Evolutionary conservation across 2,797 vertebrate species (phyloP), one percentile per base, ranked within the genome.

Genomic region (Perodicticus potto): DNA sequence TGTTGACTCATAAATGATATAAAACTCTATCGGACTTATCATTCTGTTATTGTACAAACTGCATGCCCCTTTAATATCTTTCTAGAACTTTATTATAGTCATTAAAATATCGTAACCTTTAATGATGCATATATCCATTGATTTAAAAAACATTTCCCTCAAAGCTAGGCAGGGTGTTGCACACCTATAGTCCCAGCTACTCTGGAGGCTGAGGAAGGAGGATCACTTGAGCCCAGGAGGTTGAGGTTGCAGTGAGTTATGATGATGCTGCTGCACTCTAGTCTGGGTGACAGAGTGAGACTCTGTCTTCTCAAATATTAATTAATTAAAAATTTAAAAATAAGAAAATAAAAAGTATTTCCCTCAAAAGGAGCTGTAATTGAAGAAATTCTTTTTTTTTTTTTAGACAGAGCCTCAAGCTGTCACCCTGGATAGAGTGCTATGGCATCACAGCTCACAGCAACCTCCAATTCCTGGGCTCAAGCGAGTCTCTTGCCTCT

Each of bases 1-100:
- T n/a, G 76, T 87, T 86, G 37, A 45, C 78, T 87, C 55, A 88
- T 7, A 45, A 73, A 17, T 73, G 49, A 93, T 16, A 73, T 4
- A 55, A 86, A 65, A 89, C 16, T 55, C 65, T 49, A 74, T 65
- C 59, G 12, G 34, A 67, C 29, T 83, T 76, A 40, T 40, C 84
- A 6, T 55, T 73, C n/a, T 93, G 65, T 94, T 74, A 80, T 34
- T 81, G 7, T 63, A 25, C 83, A 97, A 95, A 27, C 78, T 80
- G 11, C 7, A 65, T 27, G 6, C 11, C 1, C 22, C 29, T 91
- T 86, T 93, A 96, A 72, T 89, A 86, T 23, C 70, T 84, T 72
- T 89, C 70, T 45, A 83, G 84, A 94, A 86, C 53, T 90, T 83
- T 76, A 61, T 63, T 90, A n/a, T n/a, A n/a, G 73, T 22, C 57